Base-by-base conservation (phyloP, 2,113 vertebrate genomes). In the Sitta europaea region DNA sequence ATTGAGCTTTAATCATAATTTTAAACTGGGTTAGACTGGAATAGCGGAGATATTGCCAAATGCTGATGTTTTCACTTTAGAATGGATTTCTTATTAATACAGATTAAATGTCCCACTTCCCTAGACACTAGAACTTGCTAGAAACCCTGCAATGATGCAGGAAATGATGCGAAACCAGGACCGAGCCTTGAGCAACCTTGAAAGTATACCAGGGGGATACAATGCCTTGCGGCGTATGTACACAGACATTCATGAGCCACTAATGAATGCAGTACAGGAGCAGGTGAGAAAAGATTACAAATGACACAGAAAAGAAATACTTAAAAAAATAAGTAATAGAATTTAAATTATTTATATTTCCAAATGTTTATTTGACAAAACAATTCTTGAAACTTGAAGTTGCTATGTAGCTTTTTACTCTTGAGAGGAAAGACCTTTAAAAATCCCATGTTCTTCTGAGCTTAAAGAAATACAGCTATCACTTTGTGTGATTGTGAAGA, bases 101-200 rank as follows among this genome's bases (percentile, higher is more conserved):
- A 88, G 71, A 87, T 91, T 90, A 91, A 94, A 95, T 2, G 3
- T 95, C 97, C 53, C 73, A 45, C 89, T 97, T 97, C 73, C 45
- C 65, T 97, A 98, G 98, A 98, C 98, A 38, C 75, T 98, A 93
- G 98, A 98, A 94, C 98, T 98, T 97, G 98, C 98, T 90, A 98
- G 98, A 96, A 98, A 98, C 85, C 98, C 98, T 93, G 98, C 98
- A 85, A 98, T 98, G 98, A 98, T 98, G 98, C 98, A 98, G 74
- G 98, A 98, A 95, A 98, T 98, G 98, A 98, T 98, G 98, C 97
- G 98, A 94, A 98, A 98, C 91, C 98, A 98, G 74, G 98, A 98
- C 54, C 96, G 98, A 87, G 98, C 98, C 67, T 97, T 98, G 96
- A 98, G 98, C 92, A 98, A 98, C 88, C 97, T 98, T 54, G 98